Evolutionary conservation across 2,797 vertebrate genomes (phyloP).

Genomic region (Saguinus oedipus): DNA sequence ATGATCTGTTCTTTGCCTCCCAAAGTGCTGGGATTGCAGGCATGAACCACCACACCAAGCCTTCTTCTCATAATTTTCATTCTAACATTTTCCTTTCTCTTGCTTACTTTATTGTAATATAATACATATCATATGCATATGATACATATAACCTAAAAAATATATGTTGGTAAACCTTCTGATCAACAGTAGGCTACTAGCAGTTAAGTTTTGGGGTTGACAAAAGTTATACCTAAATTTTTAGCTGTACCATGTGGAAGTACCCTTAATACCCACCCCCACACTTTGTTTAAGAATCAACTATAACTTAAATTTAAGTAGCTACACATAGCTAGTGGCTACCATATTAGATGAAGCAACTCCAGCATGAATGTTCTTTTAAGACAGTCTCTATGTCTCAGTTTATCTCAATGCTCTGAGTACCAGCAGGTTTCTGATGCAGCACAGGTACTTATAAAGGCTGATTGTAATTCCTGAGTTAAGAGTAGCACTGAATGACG

Average conservation of each 20-base stretch:
- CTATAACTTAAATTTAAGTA: background rate
- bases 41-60: rapidly evolving
- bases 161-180: background rate
- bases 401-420: background rate
- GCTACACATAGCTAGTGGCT: background rate
- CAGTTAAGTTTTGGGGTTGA: background rate
- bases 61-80: background rate
- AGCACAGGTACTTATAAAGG: background rate
- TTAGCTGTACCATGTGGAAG: background rate
- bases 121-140: background rate
- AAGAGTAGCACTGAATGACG: background rate
- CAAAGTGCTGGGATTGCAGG: background rate
- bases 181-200: background rate
- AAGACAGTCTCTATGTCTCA: background rate
- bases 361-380: background rate
- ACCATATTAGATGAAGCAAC: background rate
- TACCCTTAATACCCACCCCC: background rate
- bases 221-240: background rate
- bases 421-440: background rate
- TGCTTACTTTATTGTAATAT: background rate
- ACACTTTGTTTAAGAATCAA: background rate
- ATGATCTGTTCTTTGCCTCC: background rate
- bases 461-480: background rate
- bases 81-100: background rate
- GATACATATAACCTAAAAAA: background rate